Evolutionary conservation across 1,140 invertebrate species (phyloP), one percentile per base, ranked within the genome.

Genomic region (Hesperophylax magnus): DNA sequence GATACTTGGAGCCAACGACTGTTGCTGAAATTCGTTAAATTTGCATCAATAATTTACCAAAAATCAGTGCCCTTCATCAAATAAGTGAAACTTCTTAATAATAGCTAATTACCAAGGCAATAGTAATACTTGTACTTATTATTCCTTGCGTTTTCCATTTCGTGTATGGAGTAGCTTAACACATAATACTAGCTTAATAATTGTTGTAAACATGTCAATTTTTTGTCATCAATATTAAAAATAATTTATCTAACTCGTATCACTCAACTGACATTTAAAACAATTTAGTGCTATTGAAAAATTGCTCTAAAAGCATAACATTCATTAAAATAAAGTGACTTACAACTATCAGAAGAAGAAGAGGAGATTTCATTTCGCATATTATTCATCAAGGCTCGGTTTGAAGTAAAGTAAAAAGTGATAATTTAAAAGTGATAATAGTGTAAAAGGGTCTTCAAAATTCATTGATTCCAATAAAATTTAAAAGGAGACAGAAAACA

Each of bases 41-140:
- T 24, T 61, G 18, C 20, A 27, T 14, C 7, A 67, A 67, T 27
- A 67, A 15, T 67, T 39, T 27, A 22, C 31, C 31, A 67, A 14
- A 52, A 72, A 72, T 53, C 69, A 72, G 69, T 72, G 69, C 39
- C 69, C 69, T 72, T 72, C 69, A 22, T 72, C 69, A 22, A 18
- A n/a, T 20, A 52, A 18, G 47, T 52, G 47, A 72, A 52, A 39
- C 47, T 72, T 52, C 69, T 52, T 72, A 53, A n/a, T 11, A 14
- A 52, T 72, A 53, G 69, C 34, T 67, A 22, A 22, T 31, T 31
- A 67, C 3, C 39, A 39, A 67, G 63, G 63, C 27, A 3, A 31
- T 67, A 72, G 0, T 71, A 71, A 31, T 65, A 65, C 5, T 65
- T 11, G n/a, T 71, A 71, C 6, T 47, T 52, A 6, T 52, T 17